Base-by-base conservation (phyloP, 2,797 vertebrate genomes). In the Gymnocypris eckloni region DNA sequence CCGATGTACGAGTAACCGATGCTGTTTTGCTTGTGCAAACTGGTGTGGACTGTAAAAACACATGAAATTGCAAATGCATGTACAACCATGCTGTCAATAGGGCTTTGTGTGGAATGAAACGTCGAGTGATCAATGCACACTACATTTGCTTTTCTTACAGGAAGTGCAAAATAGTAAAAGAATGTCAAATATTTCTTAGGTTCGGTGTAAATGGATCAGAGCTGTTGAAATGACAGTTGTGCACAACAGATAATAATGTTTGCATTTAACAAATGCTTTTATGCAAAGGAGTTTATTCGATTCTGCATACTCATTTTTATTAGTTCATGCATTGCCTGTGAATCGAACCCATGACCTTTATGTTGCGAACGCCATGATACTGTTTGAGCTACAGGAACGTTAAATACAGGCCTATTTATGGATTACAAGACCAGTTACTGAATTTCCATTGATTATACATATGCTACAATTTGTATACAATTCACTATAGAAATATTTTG, bases 21-120 rank as follows among this genome's bases (percentile, higher is more conserved):
- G 41, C 25, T 33, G 78, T 48, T 79, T 79, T 33, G 59, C n/a
- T 66, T 48, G 41, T 79, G 77, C 33, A 64, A 79, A 64, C 56
- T 28, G 39, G 18, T 2, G n/a, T 66, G 59, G 15, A 12, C 39
- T 12, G 15, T 59, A 8, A 78, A 59, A 25, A 25, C 75, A 77
- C 37, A 61, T 22, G 76, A 79, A 18, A 61, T 61, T 61, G n/a
- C 10, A 25, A 61, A 28, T 1, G 1, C 76, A 61, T 4, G 56
- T 28, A 43, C 22, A 45, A 1, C 39, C 7, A 12, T 25, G 22
- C 25, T 41, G 56, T 61, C 2, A 41, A 16, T 43, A 11, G 39
- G 73, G 6, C 37, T 59, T 4, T 56, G 20, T 59, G 54, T 61
- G 54, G 2, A 43, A 8, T 3, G 4, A 41, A 41, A n/a, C 3